phyloP scores from a whole-genome alignment of 2,113 vertebrate genomes.

The Pollachius pollachius region DNA sequence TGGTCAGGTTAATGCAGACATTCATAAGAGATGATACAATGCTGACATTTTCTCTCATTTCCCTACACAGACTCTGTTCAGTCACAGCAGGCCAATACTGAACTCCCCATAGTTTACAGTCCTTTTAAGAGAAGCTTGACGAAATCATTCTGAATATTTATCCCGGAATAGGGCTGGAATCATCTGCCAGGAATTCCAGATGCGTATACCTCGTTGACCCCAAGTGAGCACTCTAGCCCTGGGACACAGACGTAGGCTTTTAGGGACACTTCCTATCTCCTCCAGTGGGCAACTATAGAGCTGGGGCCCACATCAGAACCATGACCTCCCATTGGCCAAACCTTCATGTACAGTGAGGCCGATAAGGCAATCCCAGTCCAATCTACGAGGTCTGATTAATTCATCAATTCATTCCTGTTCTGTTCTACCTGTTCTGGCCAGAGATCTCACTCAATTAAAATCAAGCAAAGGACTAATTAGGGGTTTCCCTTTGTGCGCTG shows the following conservation, averaged over 20 bases:
- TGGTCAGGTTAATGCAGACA: constrained; percentile 54
- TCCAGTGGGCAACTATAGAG: constrained; percentile 3
- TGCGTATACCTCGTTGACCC: background rate
- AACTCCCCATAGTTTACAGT: constrained; percentile 34
- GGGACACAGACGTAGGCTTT: constrained; percentile 31
- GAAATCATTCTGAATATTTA: constrained; percentile 36
- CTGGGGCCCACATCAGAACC: constrained; percentile 35
- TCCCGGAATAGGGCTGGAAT: background rate
- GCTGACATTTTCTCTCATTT: constrained; percentile 50
- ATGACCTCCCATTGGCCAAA: constrained; percentile 31
- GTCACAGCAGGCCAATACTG: constrained; percentile 24
- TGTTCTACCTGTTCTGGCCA: too few species aligned
- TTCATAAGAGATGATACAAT: constrained; percentile 38
- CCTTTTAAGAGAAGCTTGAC: constrained; percentile 52
- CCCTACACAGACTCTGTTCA: constrained; percentile 44
- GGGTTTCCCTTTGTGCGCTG: background rate
- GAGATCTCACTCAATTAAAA: too few species aligned
- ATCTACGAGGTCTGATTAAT: background rate
- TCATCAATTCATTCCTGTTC: too few species aligned
- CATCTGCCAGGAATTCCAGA: constrained; percentile 2
- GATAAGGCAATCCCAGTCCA: constrained; percentile 32
- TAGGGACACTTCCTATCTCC: constrained; percentile 33
- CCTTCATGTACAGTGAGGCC: constrained; percentile 44
- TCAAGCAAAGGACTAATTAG: too few species aligned
- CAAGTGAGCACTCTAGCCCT: constrained; percentile 18